Evolutionary conservation across 2,113 vertebrate genomes (phyloP).

Genomic region (Percina caprodes): DNA sequence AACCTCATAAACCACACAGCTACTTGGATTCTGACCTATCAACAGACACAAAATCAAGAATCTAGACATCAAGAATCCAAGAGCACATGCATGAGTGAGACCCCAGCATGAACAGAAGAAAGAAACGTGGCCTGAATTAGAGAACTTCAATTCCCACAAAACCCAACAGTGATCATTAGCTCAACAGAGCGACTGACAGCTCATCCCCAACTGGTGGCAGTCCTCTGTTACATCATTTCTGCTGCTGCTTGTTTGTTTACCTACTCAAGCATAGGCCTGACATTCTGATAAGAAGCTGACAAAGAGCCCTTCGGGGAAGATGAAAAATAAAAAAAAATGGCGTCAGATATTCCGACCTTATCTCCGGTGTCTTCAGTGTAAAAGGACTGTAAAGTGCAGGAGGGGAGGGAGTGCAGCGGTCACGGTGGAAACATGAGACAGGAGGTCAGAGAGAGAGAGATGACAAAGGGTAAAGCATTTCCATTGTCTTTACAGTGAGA

Average conservation of each 20-base stretch:
- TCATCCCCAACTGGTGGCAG: constrained; percentile 67
- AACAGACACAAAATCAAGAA: not conserved
- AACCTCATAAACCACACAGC: not conserved
- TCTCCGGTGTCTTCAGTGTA: constrained; percentile 45
- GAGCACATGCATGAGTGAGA: constrained; percentile 40
- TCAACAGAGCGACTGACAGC: constrained; percentile 79
- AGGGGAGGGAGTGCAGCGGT: constrained; percentile 24
- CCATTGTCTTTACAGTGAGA: constrained; percentile 51
- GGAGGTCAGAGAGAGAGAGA: constrained; percentile 1
- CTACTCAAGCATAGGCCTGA: constrained; percentile 75
- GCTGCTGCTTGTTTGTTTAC: constrained; percentile 77
- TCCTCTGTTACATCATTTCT: constrained; percentile 77
- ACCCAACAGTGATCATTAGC: constrained; percentile 77
- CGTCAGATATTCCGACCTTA: constrained; percentile 73
- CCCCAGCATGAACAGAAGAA: constrained; percentile 20
- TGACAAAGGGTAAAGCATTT: constrained; percentile 26
- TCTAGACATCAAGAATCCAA: constrained; percentile 14
- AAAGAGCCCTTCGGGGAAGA: constrained; percentile 68
- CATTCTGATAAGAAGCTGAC: constrained; percentile 77
- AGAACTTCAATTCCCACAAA: constrained; percentile 70
- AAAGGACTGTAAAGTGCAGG: constrained; percentile 43
- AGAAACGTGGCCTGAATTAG: constrained; percentile 60
- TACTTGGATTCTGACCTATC: not conserved
- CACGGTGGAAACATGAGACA: constrained; percentile 42
- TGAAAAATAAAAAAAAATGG: constrained; percentile 70